Evolutionary conservation across 2,888 invertebrate genomes (phyloP).

Genomic region (Hipparchia sbordonii): DNA sequence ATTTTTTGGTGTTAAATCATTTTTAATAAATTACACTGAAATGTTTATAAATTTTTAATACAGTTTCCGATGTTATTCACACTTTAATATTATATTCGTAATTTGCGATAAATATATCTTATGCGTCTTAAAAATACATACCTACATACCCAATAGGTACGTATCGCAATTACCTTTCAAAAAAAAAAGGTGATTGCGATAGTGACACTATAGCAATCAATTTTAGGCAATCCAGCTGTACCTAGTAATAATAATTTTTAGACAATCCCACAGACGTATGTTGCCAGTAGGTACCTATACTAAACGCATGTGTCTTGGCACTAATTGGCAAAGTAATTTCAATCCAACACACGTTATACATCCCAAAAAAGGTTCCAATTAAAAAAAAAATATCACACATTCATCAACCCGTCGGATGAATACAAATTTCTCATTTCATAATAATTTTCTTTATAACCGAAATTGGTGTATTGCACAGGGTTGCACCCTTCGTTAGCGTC

Average conservation of each 20-base stretch:
- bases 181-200: no score
- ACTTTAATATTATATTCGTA: background rate
- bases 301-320: background rate
- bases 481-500: conserved; percentile 58
- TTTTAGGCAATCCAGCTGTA: no score
- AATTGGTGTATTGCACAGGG: conserved; percentile 67
- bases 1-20: conserved; percentile 3
- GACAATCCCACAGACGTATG: no score
- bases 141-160: background rate
- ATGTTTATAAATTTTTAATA: conserved; percentile 11
- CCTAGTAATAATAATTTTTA: no score
- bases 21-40: background rate
- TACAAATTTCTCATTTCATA: conserved; percentile 67
- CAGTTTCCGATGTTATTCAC: conserved; percentile 3
- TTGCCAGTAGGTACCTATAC: no score
- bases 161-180: no score
- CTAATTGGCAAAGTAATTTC: background rate
- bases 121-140: background rate
- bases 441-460: conserved; percentile 71
- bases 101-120: conserved; percentile 1
- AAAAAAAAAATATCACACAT: conserved; percentile 45
- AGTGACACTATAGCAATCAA: no score
- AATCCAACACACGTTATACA: background rate
- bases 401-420: conserved; percentile 62
- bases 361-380: background rate